These are phyloP conservation scores for Acomys russatus DNA, from an alignment of 2,797 vertebrate genomes.

Conservation along the genomic window DNA sequence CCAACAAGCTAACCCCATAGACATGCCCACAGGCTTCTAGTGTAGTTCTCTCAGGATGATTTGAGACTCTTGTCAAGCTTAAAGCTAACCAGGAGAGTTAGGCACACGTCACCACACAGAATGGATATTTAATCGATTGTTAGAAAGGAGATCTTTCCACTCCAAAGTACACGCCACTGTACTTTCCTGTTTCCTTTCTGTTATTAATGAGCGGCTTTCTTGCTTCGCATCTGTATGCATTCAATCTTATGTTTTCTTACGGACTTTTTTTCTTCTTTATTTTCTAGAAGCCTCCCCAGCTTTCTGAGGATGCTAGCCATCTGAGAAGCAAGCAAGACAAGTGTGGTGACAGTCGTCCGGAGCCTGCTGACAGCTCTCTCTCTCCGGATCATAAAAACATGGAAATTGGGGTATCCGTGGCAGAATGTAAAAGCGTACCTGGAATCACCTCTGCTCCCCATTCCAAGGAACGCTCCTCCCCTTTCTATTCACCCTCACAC, in stretches of 20 bases:
- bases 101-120: not conserved
- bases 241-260: constrained; percentile 52
- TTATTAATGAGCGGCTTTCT: constrained; percentile 14
- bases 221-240: not conserved
- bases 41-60: not conserved
- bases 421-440: constrained; percentile 90
- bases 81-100: not conserved
- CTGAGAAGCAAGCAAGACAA: constrained; percentile 91
- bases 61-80: not conserved
- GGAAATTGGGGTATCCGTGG: constrained; percentile 93
- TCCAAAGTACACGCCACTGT: not conserved
- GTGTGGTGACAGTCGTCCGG: constrained; percentile 93
- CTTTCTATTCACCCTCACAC: constrained; percentile 90
- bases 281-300: constrained; percentile 92
- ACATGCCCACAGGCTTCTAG: too few species aligned
- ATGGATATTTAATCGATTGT: not conserved
- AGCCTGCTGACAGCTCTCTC: constrained; percentile 92
- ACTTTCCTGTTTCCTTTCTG: constrained; percentile 14
- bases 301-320: constrained; percentile 93
- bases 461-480: constrained; percentile 88
- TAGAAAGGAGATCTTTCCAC: not conserved
- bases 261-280: constrained; percentile 76
- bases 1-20: not conserved
- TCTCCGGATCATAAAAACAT: constrained; percentile 91
- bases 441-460: constrained; percentile 84